Conservation (phyloP, 2,797 vertebrate species). For the Brotula barbata region DNA sequence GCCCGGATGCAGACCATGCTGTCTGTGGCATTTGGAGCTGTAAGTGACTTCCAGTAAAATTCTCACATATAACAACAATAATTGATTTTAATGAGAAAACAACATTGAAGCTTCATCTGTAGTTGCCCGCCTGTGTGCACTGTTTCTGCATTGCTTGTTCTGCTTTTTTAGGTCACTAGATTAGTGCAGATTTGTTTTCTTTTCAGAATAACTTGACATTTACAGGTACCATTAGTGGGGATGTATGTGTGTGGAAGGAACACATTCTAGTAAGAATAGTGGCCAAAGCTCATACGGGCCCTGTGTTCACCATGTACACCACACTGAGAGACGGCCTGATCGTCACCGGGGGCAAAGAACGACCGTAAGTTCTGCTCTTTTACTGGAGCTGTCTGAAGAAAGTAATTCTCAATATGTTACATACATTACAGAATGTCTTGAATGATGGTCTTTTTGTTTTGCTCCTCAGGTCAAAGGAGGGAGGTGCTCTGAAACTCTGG, state of each 20-base stretch:
- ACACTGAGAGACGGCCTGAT: constrained; percentile 95
- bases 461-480: constrained; percentile 88
- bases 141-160: constrained; percentile 72
- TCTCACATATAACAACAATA: not conserved
- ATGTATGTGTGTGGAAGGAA: constrained; percentile 99
- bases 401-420: no score
- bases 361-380: constrained; percentile 85
- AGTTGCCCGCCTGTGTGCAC: constrained; percentile 35
- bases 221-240: constrained; percentile 99
- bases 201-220: constrained; percentile 99
- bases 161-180: constrained; percentile 84
- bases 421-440: not conserved
- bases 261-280: constrained; percentile 94
- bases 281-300: constrained; percentile 97
- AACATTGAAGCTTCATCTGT: constrained; percentile 13
- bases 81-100: not conserved
- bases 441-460: constrained; percentile 28
- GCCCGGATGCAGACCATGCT: constrained; percentile 98
- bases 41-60: constrained; percentile 75
- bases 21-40: constrained; percentile 97
- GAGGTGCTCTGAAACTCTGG: constrained; percentile 95
- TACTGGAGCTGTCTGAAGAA: not conserved
- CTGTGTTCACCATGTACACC: constrained; percentile 98
- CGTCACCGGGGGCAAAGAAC: constrained; percentile 97
- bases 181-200: constrained; percentile 87